Conservation (phyloP, 2,113 vertebrate genomes). For the Elachura formosa region DNA sequence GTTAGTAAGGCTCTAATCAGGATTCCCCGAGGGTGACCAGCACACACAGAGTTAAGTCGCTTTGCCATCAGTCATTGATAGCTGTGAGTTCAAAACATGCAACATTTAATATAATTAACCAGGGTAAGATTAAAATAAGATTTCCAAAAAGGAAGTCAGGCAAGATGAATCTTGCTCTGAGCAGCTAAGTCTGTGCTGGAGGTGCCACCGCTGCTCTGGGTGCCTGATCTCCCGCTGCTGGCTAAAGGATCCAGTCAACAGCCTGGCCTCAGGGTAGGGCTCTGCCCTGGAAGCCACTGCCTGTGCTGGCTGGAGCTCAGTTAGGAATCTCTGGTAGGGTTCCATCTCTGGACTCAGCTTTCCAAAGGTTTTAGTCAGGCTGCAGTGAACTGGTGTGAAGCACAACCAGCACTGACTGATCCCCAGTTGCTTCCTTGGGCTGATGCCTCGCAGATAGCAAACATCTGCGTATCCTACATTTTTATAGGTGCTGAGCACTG, state of each 20-base stretch:
- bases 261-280: not conserved
- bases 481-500: not conserved
- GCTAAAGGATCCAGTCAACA: not conserved
- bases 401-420: not conserved
- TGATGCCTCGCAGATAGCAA: not conserved
- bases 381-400: not conserved
- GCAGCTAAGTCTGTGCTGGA: not conserved
- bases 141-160: not conserved
- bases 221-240: not conserved
- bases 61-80: not conserved
- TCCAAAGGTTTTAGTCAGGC: not conserved
- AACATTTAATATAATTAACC: not conserved
- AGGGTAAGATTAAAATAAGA: not conserved
- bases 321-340: not conserved
- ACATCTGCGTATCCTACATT: not conserved
- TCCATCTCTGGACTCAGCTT: not conserved
- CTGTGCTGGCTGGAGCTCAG: not conserved
- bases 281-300: not conserved
- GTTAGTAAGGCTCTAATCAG: not conserved
- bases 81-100: not conserved
- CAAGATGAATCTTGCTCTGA: not conserved
- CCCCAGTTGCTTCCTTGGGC: not conserved
- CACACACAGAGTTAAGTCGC: not conserved
- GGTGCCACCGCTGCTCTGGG: not conserved
- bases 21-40: not conserved